Evolutionary conservation across 1,140 invertebrate species (phyloP).

Genomic region (Drosophila burlai): DNA sequence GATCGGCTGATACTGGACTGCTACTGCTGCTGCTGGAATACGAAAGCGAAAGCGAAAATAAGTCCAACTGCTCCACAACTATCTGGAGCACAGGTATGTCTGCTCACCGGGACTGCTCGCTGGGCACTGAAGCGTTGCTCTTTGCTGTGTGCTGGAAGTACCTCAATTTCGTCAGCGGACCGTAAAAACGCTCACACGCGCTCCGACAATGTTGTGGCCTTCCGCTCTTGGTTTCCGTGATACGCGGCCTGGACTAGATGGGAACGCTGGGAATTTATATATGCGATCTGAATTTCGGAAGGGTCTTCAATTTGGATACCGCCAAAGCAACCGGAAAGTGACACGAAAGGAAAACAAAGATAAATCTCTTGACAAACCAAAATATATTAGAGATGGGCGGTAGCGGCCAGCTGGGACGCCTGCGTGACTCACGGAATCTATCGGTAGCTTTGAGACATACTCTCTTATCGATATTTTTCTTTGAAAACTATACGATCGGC

Average conservation of each 20-base stretch:
- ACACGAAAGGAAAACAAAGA: slow-evolving; percentile 10
- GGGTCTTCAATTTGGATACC: slow-evolving; percentile 1
- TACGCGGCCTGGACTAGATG: background rate
- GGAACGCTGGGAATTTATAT: background rate
- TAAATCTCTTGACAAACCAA: slow-evolving; percentile 8
- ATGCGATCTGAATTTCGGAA: background rate
- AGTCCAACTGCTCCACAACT: background rate
- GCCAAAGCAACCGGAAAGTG: background rate
- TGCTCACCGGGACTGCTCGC: slow-evolving; percentile 42
- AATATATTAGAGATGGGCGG: slow-evolving; percentile 5
- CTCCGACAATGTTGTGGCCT: slow-evolving; percentile 4
- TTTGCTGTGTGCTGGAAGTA: slow-evolving; percentile 4
- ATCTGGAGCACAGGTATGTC: slow-evolving; percentile 4
- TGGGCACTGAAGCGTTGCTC: slow-evolving; percentile 25
- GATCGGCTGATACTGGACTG: slow-evolving; percentile 9
- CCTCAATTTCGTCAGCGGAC: slow-evolving; percentile 11
- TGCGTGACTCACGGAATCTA: background rate
- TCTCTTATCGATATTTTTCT: too few relatives aligned
- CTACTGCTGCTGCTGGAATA: slow-evolving; percentile 1
- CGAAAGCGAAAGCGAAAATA: background rate
- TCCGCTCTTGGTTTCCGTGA: slow-evolving; percentile 7
- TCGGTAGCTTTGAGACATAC: too few relatives aligned
- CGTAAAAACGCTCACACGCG: slow-evolving; percentile 10
- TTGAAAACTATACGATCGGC: too few relatives aligned
- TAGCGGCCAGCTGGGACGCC: background rate